Percentiles rank a stretch among this genome's conserved stretches.
Evolutionary conservation across 1,140 invertebrate species (phyloP).

Genomic region (Drosophila simulans): DNA sequence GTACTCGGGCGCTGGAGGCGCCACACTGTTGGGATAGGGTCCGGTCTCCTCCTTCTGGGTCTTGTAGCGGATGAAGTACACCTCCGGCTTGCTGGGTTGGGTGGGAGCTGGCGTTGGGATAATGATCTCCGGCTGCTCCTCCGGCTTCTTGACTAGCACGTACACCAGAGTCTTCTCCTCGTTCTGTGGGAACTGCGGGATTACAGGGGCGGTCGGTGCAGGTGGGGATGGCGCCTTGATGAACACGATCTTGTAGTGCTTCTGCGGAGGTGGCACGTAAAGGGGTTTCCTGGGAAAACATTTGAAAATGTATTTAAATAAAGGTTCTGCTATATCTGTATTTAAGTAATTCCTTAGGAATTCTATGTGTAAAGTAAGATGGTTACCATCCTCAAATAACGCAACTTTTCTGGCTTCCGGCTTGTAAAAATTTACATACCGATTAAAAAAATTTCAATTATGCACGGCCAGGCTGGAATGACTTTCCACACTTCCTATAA

Average conservation of each 20-base stretch:
- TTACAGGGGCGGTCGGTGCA: slow-evolving; percentile 90
- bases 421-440: not conserved
- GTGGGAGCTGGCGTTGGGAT: slow-evolving; percentile 92
- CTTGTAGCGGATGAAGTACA: slow-evolving; percentile 95
- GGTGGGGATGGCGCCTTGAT: slow-evolving; percentile 94
- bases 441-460: not conserved
- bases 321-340: not conserved
- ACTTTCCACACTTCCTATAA: slow-evolving; percentile 9
- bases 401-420: no score
- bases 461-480: not conserved
- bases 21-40: slow-evolving; percentile 85
- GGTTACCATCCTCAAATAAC: no score
- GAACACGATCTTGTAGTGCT: slow-evolving; percentile 95
- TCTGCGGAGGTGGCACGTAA: slow-evolving; percentile 90
- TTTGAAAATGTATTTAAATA: not conserved
- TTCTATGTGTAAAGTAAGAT: no score
- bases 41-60: slow-evolving; percentile 87
- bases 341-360: no score
- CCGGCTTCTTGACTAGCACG: slow-evolving; percentile 94
- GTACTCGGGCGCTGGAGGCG: slow-evolving; percentile 85
- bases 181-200: slow-evolving; percentile 91
- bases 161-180: slow-evolving; percentile 95
- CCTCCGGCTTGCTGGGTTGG: slow-evolving; percentile 93
- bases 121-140: slow-evolving; percentile 91
- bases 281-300: slow-evolving; percentile 85